Base-by-base conservation (phyloP, 2,113 vertebrate species). In the Barbus barbus region DNA sequence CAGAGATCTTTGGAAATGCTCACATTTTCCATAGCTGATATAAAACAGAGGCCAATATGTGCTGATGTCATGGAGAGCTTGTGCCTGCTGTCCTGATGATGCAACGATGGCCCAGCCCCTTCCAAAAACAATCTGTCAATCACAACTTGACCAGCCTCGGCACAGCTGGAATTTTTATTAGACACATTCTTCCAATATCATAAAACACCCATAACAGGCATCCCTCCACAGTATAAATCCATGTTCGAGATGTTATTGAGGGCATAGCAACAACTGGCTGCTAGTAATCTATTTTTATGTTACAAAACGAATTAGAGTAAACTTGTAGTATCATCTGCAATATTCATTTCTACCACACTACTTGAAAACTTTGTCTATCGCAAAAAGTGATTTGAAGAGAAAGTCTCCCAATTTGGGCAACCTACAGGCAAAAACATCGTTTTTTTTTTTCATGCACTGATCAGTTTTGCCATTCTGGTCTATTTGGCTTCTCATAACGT, bases 41-140 rank as follows among this genome's bases (percentile, higher is more conserved):
- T 41, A 60, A 72, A 61, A 83, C 41, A 41, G 33, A 78, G 58
- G 56, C 60, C 3, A 44, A 65, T 16, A 31, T 48, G 60, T 36
- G 81, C 63, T 87, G 83, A 87, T 38, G 71, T 87, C 86, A 87
- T 80, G 67, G 85, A 75, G 82, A 65, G 24, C 13, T 53, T 80
- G 26, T 81, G 26, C 48, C n/a, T n/a, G 6, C 41, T 63, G 69
- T 75, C 38, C 65, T 31, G 26, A 75, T 84, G 83, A 85, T 85
- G 83, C 33, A 84, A 84, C 65, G 11, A 56, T 24, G 16, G 44
- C 63, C 63, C 38, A 12, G 56, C 77, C 65, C 38, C 41, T 58
- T 31, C 46, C 33, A 71, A 41, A 80, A 71, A 84, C 69, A 67
- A 82, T 31, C 61, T 53, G 20, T 82, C 83, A 84, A 77, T 76